phyloP scores from a whole-genome alignment of 2,113 vertebrate species.

The Pomatostomus ruficeps region DNA sequence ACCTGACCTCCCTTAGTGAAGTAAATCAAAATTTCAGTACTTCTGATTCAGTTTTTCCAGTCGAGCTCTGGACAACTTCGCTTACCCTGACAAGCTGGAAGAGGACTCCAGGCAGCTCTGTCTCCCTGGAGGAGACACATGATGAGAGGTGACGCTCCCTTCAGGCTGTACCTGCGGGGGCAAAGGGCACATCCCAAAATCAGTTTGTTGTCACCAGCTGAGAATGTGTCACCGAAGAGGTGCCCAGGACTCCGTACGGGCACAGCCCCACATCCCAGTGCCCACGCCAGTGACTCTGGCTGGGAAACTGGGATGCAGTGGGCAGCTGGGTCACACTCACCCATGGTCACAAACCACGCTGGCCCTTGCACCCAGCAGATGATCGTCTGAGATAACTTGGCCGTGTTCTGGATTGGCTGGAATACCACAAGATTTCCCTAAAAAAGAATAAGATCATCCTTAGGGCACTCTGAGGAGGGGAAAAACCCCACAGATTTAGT shows the following conservation, averaged over 20 bases:
- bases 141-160: background rate
- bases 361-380: background rate
- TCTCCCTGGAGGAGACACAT: accelerated
- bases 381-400: background rate
- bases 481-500: accelerated
- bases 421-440: slow-evolving; percentile 57
- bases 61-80: accelerated
- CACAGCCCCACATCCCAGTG: background rate
- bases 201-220: background rate
- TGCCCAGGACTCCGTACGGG: accelerated
- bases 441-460: background rate
- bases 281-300: background rate
- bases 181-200: background rate
- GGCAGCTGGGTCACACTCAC: slow-evolving; percentile 39
- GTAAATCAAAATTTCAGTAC: accelerated
- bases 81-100: slow-evolving; percentile 26
- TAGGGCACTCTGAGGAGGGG: background rate
- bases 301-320: background rate
- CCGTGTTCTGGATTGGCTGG: slow-evolving; percentile 56
- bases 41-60: background rate
- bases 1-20: background rate
- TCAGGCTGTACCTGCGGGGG: background rate
- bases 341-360: slow-evolving; percentile 52
- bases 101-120: background rate
- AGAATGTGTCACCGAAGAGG: background rate